Base-by-base conservation (phyloP, 2,797 vertebrate genomes). In the Moxostoma hubbsi region DNA sequence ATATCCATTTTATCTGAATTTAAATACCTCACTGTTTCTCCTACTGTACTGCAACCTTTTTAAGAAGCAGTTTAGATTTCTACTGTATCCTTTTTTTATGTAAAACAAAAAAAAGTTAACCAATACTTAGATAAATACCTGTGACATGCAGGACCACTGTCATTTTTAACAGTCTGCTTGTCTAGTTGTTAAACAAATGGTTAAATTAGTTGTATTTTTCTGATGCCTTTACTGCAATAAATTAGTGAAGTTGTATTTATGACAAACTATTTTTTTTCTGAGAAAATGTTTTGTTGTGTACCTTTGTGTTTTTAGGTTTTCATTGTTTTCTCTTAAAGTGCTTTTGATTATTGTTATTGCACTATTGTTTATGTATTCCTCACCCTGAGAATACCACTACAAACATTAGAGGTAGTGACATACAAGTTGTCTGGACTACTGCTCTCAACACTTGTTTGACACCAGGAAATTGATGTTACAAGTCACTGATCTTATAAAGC, bases 61-160 rank as follows among this genome's bases (percentile, higher is more conserved):
- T 54, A 67, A 36, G 46, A 73, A 81, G 61, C 68, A 75, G 9
- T 16, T 79, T 83, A 73, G 73, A 80, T 75, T 86, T 67, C 82
- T 87, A 82, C 88, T 90, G 85, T 83, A 81, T 10, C 57, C 73
- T 50, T 10, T 63, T 9, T 77, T 57, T 47, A 36, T 61, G 16
- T 50, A 59, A 5, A 36, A 36, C 36, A 36, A 36, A 11, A 0
- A 0, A 53, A 51, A 55, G 45, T 68, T 4, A 73, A 70, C 7
- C 1, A 64, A 46, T 45, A n/a, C 36, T 36, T 36, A 3, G 36
- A 36, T 36, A 36, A 36, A 36, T 36, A 36, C 36, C 2, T 36
- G 36, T 36, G 36, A 36, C 36, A 4, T 36, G 36, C 36, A 5
- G 36, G 4, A 36, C 36, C 36, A 36, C 4, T 36, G 36, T 36